Conservation (phyloP, 2,113 vertebrate species). For the Manacus vitellinus region DNA sequence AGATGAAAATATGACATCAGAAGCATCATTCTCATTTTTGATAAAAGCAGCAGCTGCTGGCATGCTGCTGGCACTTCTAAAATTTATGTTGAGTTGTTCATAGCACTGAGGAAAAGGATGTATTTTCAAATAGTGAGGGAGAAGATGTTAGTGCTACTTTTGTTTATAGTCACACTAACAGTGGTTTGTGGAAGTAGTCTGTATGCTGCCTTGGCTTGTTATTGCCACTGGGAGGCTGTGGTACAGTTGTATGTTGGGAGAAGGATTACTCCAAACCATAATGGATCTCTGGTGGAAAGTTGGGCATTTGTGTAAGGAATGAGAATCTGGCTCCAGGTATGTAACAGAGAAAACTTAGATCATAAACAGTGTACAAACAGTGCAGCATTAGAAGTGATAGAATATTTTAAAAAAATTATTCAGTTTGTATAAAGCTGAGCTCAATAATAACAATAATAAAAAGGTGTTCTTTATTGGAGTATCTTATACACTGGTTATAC, state of each 20-base stretch:
- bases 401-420: neutral
- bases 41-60: neutral
- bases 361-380: neutral
- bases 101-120: neutral
- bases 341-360: neutral
- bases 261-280: conserved; percentile 41
- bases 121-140: neutral
- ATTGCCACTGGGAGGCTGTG: conserved; percentile 20
- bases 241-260: neutral
- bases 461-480: neutral
- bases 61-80: neutral
- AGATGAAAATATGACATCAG: neutral
- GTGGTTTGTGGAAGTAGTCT: neutral
- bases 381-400: neutral
- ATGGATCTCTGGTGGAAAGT: conserved; percentile 14
- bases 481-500: neutral
- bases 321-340: neutral
- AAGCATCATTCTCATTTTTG: neutral
- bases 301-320: neutral
- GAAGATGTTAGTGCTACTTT: neutral
- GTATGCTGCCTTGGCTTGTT: neutral
- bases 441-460: neutral
- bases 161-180: neutral
- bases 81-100: neutral
- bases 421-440: neutral